Conservation (phyloP, 2,888 invertebrate genomes). For the Eupithecia subfuscata region DNA sequence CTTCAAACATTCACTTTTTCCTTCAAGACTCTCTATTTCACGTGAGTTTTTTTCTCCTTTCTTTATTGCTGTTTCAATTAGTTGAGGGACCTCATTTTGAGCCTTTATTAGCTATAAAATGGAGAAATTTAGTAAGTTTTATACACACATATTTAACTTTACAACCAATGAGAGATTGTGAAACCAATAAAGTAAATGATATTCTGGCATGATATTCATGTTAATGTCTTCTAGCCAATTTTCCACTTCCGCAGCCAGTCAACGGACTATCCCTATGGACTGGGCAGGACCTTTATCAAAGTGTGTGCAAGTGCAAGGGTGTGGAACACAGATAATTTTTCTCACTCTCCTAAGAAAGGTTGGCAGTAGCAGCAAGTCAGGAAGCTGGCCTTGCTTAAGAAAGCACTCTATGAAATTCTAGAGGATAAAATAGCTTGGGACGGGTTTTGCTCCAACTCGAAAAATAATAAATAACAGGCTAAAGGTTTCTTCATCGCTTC, state of each 20-base stretch:
- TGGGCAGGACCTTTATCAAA: neutral
- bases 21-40: constrained; percentile 76
- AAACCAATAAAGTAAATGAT: neutral
- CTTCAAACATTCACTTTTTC: constrained; percentile 74
- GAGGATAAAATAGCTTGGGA: no score
- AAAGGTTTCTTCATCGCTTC: no score
- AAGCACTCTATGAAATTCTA: neutral
- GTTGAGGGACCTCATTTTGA: constrained; percentile 86
- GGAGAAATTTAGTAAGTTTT: constrained; percentile 3
- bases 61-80: constrained; percentile 85
- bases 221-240: no score
- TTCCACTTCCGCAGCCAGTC: neutral
- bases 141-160: neutral
- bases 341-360: neutral
- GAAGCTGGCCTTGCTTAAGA: neutral
- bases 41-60: constrained; percentile 84
- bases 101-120: constrained; percentile 85
- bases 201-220: no score
- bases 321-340: neutral
- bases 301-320: neutral
- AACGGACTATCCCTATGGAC: neutral
- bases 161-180: neutral
- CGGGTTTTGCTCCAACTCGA: no score
- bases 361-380: neutral
- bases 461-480: no score